A percentile compares a stretch with the other conserved stretches of the same genome.
Conservation (phyloP, 2,113 vertebrate genomes). For the Caranx melampygus region DNA sequence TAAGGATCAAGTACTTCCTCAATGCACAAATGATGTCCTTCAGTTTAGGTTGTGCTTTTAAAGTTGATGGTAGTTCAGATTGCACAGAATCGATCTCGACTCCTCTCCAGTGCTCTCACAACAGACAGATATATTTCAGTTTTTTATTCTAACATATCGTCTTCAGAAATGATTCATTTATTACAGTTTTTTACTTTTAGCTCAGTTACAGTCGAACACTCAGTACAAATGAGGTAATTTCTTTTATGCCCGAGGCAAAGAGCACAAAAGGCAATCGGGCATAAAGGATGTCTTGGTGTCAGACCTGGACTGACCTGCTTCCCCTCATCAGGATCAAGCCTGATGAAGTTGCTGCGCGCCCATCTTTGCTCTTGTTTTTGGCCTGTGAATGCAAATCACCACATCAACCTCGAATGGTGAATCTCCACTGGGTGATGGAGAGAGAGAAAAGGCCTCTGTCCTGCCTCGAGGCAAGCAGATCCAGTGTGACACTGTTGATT, state of each 20-base stretch:
- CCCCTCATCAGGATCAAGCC: neutral
- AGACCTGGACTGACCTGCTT: neutral
- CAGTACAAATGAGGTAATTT: neutral
- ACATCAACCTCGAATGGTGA: slow-evolving; percentile 2
- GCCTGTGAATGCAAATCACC: slow-evolving; percentile 33
- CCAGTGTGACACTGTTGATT: neutral
- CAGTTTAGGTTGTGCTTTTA: neutral
- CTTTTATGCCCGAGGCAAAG: neutral
- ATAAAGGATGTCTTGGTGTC: neutral
- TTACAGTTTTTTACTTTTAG: neutral
- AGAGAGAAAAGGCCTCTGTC: slow-evolving; percentile 22
- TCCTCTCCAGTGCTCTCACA: neutral
- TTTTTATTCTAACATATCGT: neutral
- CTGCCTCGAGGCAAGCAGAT: slow-evolving; percentile 36
- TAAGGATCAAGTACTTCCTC: slow-evolving; percentile 12
- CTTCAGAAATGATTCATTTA: neutral
- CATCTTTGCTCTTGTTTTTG: slow-evolving; percentile 18
- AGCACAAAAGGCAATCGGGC: neutral
- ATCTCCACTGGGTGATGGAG: slow-evolving; percentile 11
- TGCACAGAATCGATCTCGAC: neutral
- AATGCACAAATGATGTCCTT: neutral
- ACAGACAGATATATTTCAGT: neutral
- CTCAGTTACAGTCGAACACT: neutral
- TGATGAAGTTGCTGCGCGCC: slow-evolving; percentile 12
- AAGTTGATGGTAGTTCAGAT: neutral